Base-by-base conservation (phyloP, 2,797 vertebrate genomes). In the Cossypha caffra region DNA sequence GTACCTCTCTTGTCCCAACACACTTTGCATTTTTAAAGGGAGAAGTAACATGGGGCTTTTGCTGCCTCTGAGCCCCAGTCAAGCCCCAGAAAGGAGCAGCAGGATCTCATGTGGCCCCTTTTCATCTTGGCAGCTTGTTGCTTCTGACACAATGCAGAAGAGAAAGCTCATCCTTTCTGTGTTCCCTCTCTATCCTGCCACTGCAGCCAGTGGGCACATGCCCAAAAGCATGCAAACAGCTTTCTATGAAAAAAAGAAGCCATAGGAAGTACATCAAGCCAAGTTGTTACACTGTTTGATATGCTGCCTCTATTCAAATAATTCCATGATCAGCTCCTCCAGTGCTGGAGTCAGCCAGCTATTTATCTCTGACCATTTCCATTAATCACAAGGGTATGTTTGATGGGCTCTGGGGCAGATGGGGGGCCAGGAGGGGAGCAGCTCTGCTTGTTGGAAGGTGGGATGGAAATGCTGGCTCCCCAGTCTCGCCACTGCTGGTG, bases 401-500 rank as follows among this genome's bases (percentile, higher is more conserved):
- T 90, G 50, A 33, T 45, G 61, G 23, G 59, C 16, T 77, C 67
- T 67, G 63, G 75, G 55, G 77, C 55, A 51, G 64, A 51, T 10
- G 11, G 4, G n/a, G 45, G 72, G 43, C 68, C 0, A 4, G 63
- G 58, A 84, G 37, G 38, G 57, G 43, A 58, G 84, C 47, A 74
- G 75, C 42, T 84, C 55, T 55, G 8, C 35, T 86, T 90, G 47
- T 83, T 92, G 94, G 92, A 95, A 94, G 77, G 59, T 26, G 31
- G 47, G 62, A 81, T 91, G 93, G 96, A 97, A 98, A 97, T 67
- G 69, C 58, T 6, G 8, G 73, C 50, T 83, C 58, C 47, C 29
- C 40, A 61, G 24, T 13, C 25, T 88, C 24, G 13, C 84, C 3
- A 3, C 84, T 80, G 73, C 72, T 92, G 20, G 85, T 97, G 93